Evolutionary conservation across 1,140 invertebrate genomes (phyloP), one percentile per base, ranked within the genome.

Genomic region (Ditylenchus dipsaci): DNA sequence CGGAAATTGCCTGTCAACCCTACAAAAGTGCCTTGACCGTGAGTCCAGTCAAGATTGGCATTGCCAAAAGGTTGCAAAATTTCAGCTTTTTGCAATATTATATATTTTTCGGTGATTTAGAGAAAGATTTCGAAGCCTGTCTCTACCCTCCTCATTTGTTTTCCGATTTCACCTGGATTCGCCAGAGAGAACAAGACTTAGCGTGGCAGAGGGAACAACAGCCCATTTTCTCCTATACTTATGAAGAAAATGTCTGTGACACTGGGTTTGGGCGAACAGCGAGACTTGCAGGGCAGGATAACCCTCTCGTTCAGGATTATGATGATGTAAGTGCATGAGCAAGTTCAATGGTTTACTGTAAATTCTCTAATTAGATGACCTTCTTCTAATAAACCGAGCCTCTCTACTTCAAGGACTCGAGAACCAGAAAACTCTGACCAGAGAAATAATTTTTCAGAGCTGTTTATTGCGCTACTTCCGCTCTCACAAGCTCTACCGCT

Each of bases 261-360:
- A 29, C 49, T 71, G 15, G 71, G 71, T n/a, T 53, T 72, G 29
- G 71, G 71, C 11, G 71, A 66, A 49, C 73, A 72, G 29, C 8
- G 70, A 26, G 70, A 72, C 27, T 60, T 72, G 17, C 70, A 72
- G 53, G 72, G 70, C 23, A 45, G 59, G 26, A 69, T 69, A 38
- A 69, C 68, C 38, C 43, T 69, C 21, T 57, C 68, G 5, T 69
- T 73, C 49, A 43, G 69, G 53, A 71, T 29, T 67, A 69, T 70
- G 30, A 30, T 68, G 42, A 71, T 3, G 66, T 53, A 21, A 26
- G 69, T 53, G 33, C 33, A 38, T 11, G n/a, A 21, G 47, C 1
- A 53, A 53, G 5, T 53, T n/a, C n/a, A 53, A 21, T 53, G n/a
- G n/a, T n/a, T n/a, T n/a, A n/a, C n/a, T n/a, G n/a, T n/a, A n/a